Evolutionary conservation across 37 sponge, comb jelly and placozoan species (phyloP).

Genomic region (Halichondria panicea): DNA sequence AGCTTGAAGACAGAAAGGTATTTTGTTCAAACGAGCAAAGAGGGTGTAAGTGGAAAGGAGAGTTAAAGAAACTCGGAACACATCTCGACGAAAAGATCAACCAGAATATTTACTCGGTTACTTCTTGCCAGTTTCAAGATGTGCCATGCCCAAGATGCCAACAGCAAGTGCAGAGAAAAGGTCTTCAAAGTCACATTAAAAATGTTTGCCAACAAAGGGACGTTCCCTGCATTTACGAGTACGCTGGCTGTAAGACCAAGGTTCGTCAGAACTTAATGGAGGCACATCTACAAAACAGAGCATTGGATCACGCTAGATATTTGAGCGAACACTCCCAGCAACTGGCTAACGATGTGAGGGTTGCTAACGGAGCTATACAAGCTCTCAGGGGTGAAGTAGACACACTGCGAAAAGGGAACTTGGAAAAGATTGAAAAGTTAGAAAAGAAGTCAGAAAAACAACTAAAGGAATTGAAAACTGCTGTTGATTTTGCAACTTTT

Average conservation of each 20-base stretch:
- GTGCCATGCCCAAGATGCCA: neutral
- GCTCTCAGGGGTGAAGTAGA: no score
- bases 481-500: no score
- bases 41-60: slow-evolving; percentile 56
- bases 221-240: neutral
- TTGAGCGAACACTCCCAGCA: no score
- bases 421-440: no score
- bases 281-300: no score
- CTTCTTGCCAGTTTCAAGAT: neutral
- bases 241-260: slow-evolving; percentile 2
- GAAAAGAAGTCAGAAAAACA: no score
- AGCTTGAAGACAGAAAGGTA: slow-evolving; percentile 17
- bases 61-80: slow-evolving; percentile 11
- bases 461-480: no score
- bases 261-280: no score
- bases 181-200: neutral
- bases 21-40: slow-evolving; percentile 14
- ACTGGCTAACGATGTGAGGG: no score
- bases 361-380: no score
- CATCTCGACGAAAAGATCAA: slow-evolving; percentile 29
- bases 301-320: no score
- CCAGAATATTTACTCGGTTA: neutral
- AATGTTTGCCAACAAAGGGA: neutral
- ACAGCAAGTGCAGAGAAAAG: neutral
- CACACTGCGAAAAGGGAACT: no score